A percentile compares a stretch with the other conserved stretches of the same genome.
Evolutionary conservation across 2,888 invertebrate species (phyloP).

Genomic region (Calliopum simillimum): DNA sequence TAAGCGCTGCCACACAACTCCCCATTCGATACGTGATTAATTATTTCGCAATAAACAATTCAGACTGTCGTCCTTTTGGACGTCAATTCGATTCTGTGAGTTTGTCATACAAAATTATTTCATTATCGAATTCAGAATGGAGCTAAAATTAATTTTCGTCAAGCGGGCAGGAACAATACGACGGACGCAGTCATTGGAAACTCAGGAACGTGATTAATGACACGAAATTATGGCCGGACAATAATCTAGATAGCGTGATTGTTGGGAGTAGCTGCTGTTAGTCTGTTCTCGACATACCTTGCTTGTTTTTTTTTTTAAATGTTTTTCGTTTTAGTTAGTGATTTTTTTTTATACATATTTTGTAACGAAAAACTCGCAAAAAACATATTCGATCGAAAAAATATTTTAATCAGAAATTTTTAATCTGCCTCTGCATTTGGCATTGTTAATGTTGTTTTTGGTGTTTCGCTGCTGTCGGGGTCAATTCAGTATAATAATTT

Average conservation of each 20-base stretch:
- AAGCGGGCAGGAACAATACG: constrained; percentile 13
- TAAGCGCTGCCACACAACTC: too few relatives aligned
- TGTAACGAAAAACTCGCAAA: neutral
- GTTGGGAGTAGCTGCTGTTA: constrained; percentile 7
- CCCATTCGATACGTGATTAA: constrained; percentile 20
- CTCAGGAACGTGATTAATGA: constrained; percentile 41
- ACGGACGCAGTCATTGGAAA: neutral
- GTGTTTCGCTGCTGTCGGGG: neutral
- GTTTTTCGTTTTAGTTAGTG: neutral
- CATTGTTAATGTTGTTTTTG: constrained; percentile 4
- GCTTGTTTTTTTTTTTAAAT: neutral
- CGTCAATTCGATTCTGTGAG: neutral
- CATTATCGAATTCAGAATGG: constrained; percentile 17
- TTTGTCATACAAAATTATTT: constrained; percentile 28
- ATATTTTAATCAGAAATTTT: constrained; percentile 16
- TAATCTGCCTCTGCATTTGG: neutral
- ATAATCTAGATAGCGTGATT: constrained; percentile 30
- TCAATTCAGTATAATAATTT: neutral
- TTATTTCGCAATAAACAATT: constrained; percentile 30
- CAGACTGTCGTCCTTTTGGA: neutral
- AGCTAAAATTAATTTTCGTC: constrained; percentile 24
- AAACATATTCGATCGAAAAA: constrained; percentile 19
- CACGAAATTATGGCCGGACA: constrained; percentile 41
- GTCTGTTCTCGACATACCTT: neutral
- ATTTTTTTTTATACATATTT: too few relatives aligned